Base-by-base conservation (phyloP, 2,113 vertebrate species). In the Perognathus longimembris region DNA sequence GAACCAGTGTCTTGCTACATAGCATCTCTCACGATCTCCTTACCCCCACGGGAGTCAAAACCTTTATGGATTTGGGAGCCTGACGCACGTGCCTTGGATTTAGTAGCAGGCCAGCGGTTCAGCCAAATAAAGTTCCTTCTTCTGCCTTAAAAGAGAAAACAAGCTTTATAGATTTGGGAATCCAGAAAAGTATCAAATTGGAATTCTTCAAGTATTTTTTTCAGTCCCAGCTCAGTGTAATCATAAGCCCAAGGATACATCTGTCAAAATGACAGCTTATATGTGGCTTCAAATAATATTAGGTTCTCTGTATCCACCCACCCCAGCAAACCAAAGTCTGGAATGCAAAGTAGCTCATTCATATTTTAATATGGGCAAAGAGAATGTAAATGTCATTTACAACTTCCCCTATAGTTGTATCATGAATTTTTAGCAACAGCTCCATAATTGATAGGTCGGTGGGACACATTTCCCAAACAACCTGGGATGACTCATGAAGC, bases 191-290 rank as follows among this genome's bases (percentile, higher is more conserved):
- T 88, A 87, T 40, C 61, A 73, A 97, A 88, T 14, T 87, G 88
- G 64, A 61, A 70, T 87, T 95, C 78, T 95, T 95, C 88, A 54
- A 81, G 45, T 11, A 45, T 92, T 95, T 70, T 74, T 88, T 32
- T n/a, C 57, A n/a, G 93, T 88, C 64, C 77, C 82, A 94, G 92
- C 36, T 94, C 91, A 89, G 76, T 85, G 89, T 97, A 95, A 95
- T 94, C 97, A 97, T 75, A 95, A 97, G 50, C 67, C 45, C 54
- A 14, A 81, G 64, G 83, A 78, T 91, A 95, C 90, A 96, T 98
- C 95, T 96, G 93, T 98, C 96, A 97, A 96, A 95, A 90, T 96
- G 95, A 96, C 90, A 89, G 77, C 91, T 92, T 82, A 22, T 83
- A 88, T 97, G 89, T 94, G 90, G 87, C 64, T 97, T 86, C 96